Evolutionary conservation across 1,140 invertebrate species (phyloP).

Genomic region (Parasteatoda tepidariorum): DNA sequence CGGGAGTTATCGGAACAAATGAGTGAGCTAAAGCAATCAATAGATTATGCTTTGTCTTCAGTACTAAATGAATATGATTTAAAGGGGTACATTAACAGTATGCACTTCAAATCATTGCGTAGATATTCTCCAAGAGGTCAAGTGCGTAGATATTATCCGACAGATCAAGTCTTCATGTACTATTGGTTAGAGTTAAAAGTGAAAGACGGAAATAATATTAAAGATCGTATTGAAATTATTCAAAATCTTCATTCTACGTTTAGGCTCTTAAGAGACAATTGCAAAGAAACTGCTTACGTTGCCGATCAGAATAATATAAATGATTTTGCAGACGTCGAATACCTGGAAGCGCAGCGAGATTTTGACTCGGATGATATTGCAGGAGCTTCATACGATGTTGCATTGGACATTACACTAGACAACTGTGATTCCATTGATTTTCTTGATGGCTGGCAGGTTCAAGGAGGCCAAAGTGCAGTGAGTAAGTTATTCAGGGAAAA

Average conservation of each 20-base stretch:
- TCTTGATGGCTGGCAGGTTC: not conserved
- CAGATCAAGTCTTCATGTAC: not conserved
- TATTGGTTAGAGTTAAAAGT: not conserved
- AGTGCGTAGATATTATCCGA: not conserved
- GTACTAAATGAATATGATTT: not conserved
- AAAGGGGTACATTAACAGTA: not conserved
- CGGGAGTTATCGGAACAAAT: not conserved
- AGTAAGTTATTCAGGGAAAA: not conserved
- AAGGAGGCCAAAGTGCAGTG: not conserved
- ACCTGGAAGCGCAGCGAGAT: slow-evolving; percentile 9
- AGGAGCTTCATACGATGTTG: not conserved
- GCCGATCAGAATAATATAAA: slow-evolving; percentile 1
- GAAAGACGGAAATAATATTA: not conserved
- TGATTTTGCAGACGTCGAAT: slow-evolving; percentile 22
- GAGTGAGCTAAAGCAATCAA: not conserved
- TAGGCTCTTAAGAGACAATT: not conserved
- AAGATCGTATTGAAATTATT: not conserved
- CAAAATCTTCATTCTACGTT: not conserved
- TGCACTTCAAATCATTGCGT: too few relatives aligned
- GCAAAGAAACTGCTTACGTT: not conserved
- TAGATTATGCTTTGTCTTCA: not conserved
- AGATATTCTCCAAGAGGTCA: not conserved
- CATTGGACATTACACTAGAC: not conserved
- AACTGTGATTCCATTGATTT: not conserved
- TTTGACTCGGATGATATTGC: slow-evolving; percentile 24